These are phyloP conservation scores for Leptocoma aspasia DNA, from an alignment of 2,113 vertebrate genomes.

Conservation along the genomic window DNA sequence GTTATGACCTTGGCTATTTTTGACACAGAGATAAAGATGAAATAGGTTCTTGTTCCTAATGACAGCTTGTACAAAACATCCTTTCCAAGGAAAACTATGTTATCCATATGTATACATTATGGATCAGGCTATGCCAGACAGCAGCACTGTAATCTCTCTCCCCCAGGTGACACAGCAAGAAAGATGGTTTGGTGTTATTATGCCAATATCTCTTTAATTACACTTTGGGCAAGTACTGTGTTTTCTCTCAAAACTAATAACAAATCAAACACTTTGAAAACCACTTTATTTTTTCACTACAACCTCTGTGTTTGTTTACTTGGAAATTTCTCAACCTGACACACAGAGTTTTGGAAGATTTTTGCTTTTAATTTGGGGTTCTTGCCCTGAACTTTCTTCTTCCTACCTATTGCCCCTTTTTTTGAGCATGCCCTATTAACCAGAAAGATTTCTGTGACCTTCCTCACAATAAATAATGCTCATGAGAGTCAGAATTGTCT, in stretches of 20 bases:
- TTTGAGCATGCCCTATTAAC: background rate
- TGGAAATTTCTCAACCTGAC: background rate
- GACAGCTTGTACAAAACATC: background rate
- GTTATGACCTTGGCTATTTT: slow-evolving; percentile 35
- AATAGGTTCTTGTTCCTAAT: slow-evolving; percentile 29
- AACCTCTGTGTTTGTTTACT: background rate
- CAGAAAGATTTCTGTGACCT: background rate
- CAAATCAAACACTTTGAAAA: slow-evolving; percentile 9
- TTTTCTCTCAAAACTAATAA: background rate
- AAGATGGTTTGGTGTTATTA: background rate
- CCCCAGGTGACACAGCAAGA: background rate
- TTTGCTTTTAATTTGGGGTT: background rate
- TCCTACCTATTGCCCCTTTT: background rate
- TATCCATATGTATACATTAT: background rate
- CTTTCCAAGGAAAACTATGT: background rate
- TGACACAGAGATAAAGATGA: slow-evolving; percentile 35
- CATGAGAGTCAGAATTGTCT: background rate
- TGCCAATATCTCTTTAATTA: background rate
- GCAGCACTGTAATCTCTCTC: background rate
- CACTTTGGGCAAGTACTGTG: background rate
- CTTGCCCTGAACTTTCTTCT: background rate
- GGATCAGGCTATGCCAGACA: background rate
- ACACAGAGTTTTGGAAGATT: background rate
- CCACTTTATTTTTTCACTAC: background rate
- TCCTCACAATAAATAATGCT: background rate